These are phyloP conservation scores for Anthonomus grandis DNA, from an alignment of 1,140 invertebrate genomes.

Conservation along the genomic window DNA sequence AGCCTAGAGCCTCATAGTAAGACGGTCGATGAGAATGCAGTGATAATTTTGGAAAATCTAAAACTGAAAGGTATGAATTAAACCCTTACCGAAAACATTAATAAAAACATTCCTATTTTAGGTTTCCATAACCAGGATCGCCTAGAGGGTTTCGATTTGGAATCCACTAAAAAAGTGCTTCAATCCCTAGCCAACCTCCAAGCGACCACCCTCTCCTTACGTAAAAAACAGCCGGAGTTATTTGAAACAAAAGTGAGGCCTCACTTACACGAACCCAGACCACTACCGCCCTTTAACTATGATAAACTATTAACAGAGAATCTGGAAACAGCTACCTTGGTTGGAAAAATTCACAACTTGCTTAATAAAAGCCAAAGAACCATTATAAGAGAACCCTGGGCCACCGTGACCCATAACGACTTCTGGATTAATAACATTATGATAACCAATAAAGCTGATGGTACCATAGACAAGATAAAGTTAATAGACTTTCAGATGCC, in stretches of 20 bases:
- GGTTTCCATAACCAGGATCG: conserved; percentile 43
- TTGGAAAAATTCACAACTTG: neutral
- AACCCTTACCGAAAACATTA: too few species aligned
- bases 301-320: conserved; percentile 5
- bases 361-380: neutral
- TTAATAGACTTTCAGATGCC: conserved; percentile 62
- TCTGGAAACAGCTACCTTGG: neutral
- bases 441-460: conserved; percentile 46
- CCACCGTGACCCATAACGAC: conserved; percentile 55
- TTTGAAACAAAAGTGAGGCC: conserved; percentile 48
- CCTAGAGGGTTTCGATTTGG: conserved; percentile 44
- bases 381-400: conserved; percentile 46
- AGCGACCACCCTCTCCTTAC: conserved; percentile 46
- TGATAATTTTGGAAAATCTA: conserved; percentile 50
- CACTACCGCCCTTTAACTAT: neutral
- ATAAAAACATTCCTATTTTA: conserved; percentile 6
- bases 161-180: conserved; percentile 43
- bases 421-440: conserved; percentile 63
- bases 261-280: conserved; percentile 30
- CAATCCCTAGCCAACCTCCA: conserved; percentile 48
- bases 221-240: conserved; percentile 45
- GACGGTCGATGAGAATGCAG: conserved; percentile 38
- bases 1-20: conserved; percentile 28
- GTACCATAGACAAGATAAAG: conserved; percentile 50
- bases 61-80: conserved; percentile 36